Base-by-base conservation (phyloP, 2,888 invertebrate genomes). In the Augochlorella aurata region DNA sequence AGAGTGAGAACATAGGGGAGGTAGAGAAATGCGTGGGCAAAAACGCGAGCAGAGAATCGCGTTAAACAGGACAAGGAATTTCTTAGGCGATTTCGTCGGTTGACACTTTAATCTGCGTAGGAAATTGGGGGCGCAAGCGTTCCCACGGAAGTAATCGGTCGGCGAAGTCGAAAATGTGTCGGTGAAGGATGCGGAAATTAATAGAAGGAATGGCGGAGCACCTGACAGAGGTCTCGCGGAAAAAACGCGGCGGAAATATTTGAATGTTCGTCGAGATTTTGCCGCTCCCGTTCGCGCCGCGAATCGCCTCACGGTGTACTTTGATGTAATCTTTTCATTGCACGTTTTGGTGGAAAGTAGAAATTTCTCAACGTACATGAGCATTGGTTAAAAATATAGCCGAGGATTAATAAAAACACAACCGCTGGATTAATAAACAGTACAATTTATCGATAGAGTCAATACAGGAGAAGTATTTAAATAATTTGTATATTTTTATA, bases 81-180 rank as follows among this genome's bases (percentile, higher is more conserved):
- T 45, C 63, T 63, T 38, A 4, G 63, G 14, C 49, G 38, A 72
- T 29, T 49, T 29, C 14, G 29, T 14, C 54, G n/a, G 63, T 63
- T 63, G 63, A 72, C 63, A 72, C 49, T 72, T 72, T 72, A 72
- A 72, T 72, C 63, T 72, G 58, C 72, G 72, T 72, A 72, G 72
- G 72, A 72, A 72, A 72, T 72, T 72, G 63, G 63, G 47, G 14
- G 29, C 63, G 63, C 38, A 49, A 38, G 47, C 49, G 21, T 14
- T 63, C 16, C 63, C 8, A 50, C 63, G 61, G 49, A 72, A 72
- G 63, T 63, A 72, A 72, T 72, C 49, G 61, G 38, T 72, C 49
- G 49, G 49, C 50, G 4, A 21, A 49, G 29, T 72, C 47, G 74
- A 52, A 45, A 74, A 68, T 58, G 54, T 72, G 49, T 72, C 58